Evolutionary conservation across 2,888 invertebrate genomes (phyloP), one percentile per base, ranked within the genome.

Genomic region (Diplolepis rosae): DNA sequence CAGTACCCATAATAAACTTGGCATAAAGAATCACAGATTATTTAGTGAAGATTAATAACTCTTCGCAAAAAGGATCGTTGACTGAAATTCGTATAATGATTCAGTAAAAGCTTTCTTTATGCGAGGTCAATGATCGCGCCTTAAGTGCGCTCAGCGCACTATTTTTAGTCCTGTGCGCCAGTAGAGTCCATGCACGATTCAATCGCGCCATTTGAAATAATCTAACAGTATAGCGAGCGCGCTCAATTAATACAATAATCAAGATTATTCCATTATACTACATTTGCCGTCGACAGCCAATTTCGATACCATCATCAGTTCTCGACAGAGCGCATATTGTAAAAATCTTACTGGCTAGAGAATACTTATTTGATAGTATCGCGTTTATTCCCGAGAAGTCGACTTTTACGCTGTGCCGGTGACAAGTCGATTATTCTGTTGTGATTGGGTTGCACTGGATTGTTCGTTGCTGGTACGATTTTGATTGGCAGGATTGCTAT

Each of bases 331-430:
- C 84, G 76, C 76, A 80, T 85, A 80, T 82, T 80, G 83, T 87
- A 88, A 88, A 88, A 88, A 84, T 85, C 88, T 87, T 88, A 88
- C 74, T 87, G 86, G 72, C 66, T 80, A 76, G 78, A 85, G 82
- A 87, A 87, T 88, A 88, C 87, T 88, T 88, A 84, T 81, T 65
- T 70, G 67, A 73, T 77, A 78, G 69, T 71, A 69, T 72, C 73
- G 69, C 51, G 56, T 67, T 66, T 51, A 28, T 39, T 39, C 32
- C 11, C 61, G 56, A 75, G 70, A 30, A 74, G 71, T 61, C 76
- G 48, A 52, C 70, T 54, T 54, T 70, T 86, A 87, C 84, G 87
- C 87, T 52, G 85, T 84, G 74, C 87, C 87, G 71, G 84, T 83
- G 67, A 88, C 86, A 66, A 88, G 84, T 76, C 87, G 87, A 74